These are phyloP conservation scores for Arge pagana DNA, from an alignment of 2,888 invertebrate genomes.

Conservation along the genomic window DNA sequence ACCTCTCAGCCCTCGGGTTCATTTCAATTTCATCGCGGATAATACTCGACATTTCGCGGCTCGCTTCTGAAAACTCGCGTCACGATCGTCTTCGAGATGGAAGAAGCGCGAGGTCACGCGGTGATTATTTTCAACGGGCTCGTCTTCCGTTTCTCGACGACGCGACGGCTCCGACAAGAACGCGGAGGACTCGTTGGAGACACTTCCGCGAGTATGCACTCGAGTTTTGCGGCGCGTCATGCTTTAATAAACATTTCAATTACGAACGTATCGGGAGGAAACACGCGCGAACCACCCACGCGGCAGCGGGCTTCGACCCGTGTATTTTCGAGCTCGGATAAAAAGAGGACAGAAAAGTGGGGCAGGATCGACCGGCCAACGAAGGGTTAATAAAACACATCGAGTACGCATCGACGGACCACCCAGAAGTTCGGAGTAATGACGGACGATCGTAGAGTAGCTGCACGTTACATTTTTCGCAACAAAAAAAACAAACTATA, in stretches of 20 bases:
- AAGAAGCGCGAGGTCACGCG: background rate
- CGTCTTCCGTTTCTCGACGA: background rate
- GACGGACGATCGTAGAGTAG: no score
- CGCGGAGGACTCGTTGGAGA: slow-evolving; percentile 8
- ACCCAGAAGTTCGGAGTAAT: slow-evolving; percentile 46
- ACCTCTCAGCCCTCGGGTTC: no score
- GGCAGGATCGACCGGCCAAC: slow-evolving; percentile 33
- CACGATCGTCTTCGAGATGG: background rate
- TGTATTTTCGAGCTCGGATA: slow-evolving; percentile 47
- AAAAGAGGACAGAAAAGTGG: slow-evolving; percentile 21
- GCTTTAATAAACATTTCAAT: slow-evolving; percentile 49
- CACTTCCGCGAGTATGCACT: slow-evolving; percentile 21
- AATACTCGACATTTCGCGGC: no score
- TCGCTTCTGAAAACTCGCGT: no score
- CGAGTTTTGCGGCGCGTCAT: slow-evolving; percentile 17
- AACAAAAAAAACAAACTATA: no score
- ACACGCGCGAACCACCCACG: slow-evolving; percentile 50
- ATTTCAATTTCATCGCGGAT: no score
- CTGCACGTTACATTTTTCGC: no score
- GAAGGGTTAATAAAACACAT: slow-evolving; percentile 28
- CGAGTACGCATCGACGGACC: slow-evolving; percentile 41
- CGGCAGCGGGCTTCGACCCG: slow-evolving; percentile 39
- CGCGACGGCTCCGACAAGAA: slow-evolving; percentile 1
- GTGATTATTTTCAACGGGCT: background rate
- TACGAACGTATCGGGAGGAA: slow-evolving; percentile 46